Percentiles rank a stretch among this genome's conserved stretches.
phyloP scores from a whole-genome alignment of 2,888 invertebrate species.

The Campoplex capitator region DNA sequence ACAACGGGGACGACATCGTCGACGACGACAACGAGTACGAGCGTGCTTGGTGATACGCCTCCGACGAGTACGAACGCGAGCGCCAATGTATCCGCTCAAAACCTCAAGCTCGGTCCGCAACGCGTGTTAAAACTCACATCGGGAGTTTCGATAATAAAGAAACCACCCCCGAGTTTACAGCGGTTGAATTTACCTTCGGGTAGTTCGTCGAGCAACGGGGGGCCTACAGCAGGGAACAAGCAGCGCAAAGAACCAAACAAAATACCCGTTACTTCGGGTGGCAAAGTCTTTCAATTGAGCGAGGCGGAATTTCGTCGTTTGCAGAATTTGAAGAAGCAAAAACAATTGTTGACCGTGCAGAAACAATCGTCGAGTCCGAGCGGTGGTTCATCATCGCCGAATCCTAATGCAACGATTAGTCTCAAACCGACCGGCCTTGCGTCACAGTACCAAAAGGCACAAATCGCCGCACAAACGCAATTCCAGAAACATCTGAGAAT shows the following conservation, averaged over 20 bases:
- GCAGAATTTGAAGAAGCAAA: slow-evolving; percentile 85
- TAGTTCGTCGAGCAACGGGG: slow-evolving; percentile 66
- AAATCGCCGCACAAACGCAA: slow-evolving; percentile 78
- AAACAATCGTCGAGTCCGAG: slow-evolving; percentile 60
- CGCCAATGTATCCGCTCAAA: background rate
- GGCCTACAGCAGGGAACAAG: slow-evolving; percentile 13
- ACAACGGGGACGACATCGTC: slow-evolving; percentile 35
- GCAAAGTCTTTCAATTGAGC: slow-evolving; percentile 92
- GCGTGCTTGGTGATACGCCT: background rate
- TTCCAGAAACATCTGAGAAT: slow-evolving; percentile 82
- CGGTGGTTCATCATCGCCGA: slow-evolving; percentile 56
- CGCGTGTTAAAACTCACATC: slow-evolving; percentile 79
- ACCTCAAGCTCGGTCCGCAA: slow-evolving; percentile 68
- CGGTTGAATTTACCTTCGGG: slow-evolving; percentile 77
- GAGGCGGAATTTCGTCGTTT: slow-evolving; percentile 91
- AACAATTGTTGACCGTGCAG: slow-evolving; percentile 84
- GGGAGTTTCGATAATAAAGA: slow-evolving; percentile 83
- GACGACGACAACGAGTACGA: slow-evolving; percentile 17
- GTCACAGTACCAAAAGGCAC: slow-evolving; percentile 76
- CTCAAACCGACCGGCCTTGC: slow-evolving; percentile 49
- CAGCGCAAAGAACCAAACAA: slow-evolving; percentile 84
- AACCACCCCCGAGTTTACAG: slow-evolving; percentile 82
- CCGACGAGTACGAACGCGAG: slow-evolving; percentile 42
- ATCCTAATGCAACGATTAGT: slow-evolving; percentile 67
- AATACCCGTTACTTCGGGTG: slow-evolving; percentile 88